Conservation (phyloP, 1,140 invertebrate species). For the Drosophila subobscura region DNA sequence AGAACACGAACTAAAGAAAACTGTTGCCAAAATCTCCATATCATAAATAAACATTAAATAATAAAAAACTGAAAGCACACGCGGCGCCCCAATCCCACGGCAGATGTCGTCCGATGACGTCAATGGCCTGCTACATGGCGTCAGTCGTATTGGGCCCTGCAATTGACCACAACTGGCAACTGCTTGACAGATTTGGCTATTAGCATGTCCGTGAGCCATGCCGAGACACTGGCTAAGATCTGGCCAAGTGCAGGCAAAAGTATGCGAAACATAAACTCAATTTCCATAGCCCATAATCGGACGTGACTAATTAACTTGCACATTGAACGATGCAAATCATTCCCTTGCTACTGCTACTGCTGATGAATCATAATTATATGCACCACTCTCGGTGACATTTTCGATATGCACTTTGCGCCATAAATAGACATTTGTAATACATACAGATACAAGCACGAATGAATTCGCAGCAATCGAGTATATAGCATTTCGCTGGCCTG, state of each 20-base stretch:
- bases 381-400: conserved; percentile 10
- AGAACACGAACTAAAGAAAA: conserved; percentile 1
- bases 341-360: conserved; percentile 1
- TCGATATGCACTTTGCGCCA: conserved; percentile 34
- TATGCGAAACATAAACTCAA: neutral
- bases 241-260: conserved; percentile 15
- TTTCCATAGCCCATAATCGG: conserved; percentile 2
- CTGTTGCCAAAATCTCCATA: conserved; percentile 8
- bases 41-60: conserved; percentile 35
- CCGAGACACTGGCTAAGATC: conserved; percentile 8
- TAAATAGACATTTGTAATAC: conserved; percentile 41
- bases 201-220: conserved; percentile 52
- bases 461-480: conserved; percentile 32
- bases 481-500: conserved; percentile 10
- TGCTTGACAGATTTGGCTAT: conserved; percentile 72
- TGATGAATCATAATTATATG: conserved; percentile 41
- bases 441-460: conserved; percentile 16
- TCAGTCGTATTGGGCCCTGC: conserved; percentile 34
- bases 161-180: conserved; percentile 57
- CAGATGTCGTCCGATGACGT: conserved; percentile 52
- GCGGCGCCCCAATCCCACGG: no score
- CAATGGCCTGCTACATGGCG: conserved; percentile 36
- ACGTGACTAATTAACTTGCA: conserved; percentile 47
- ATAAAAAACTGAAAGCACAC: conserved; percentile 31
- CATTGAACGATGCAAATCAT: conserved; percentile 19